Conservation (phyloP, 2,113 vertebrate species). For the Archocentrus centrarchus region DNA sequence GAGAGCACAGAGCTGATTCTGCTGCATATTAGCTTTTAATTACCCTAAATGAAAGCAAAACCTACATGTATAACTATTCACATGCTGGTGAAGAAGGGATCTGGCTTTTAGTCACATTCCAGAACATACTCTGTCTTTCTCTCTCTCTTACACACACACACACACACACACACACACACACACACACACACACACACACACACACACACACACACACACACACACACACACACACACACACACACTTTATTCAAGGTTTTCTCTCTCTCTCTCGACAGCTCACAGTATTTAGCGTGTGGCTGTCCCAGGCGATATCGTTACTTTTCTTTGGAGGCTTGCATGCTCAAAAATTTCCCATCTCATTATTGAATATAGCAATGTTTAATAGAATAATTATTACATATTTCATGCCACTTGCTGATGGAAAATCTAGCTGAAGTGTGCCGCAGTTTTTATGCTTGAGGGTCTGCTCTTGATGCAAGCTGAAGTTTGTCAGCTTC, state of each 20-base stretch:
- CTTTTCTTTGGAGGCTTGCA: constrained; percentile 59
- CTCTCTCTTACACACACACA: background rate
- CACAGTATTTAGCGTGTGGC: constrained; percentile 44
- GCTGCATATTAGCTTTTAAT: constrained; percentile 72
- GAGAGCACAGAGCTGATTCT: constrained; percentile 58
- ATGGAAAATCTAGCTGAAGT: constrained; percentile 52
- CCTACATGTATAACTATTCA: constrained; percentile 27
- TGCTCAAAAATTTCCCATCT: constrained; percentile 61
- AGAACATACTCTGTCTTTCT: background rate
- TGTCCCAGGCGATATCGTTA: constrained; percentile 65
- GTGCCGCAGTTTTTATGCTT: constrained; percentile 59
- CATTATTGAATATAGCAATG: constrained; percentile 70
- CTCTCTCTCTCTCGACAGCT: constrained; percentile 40
- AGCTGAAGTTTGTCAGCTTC: constrained; percentile 73
- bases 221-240: constrained; percentile 5
- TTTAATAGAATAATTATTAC: constrained; percentile 72
- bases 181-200: constrained; percentile 20
- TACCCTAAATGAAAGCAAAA: constrained; percentile 68
- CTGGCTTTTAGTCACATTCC: background rate
- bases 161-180: background rate
- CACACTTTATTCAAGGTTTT: constrained; percentile 52
- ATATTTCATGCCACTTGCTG: constrained; percentile 63
- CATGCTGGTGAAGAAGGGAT: background rate
- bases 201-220: background rate
- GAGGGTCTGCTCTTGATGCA: constrained; percentile 60